Evolutionary conservation across 1,140 invertebrate genomes (phyloP), one percentile per base, ranked within the genome.

Genomic region (Neomicropteryx cornuta): DNA sequence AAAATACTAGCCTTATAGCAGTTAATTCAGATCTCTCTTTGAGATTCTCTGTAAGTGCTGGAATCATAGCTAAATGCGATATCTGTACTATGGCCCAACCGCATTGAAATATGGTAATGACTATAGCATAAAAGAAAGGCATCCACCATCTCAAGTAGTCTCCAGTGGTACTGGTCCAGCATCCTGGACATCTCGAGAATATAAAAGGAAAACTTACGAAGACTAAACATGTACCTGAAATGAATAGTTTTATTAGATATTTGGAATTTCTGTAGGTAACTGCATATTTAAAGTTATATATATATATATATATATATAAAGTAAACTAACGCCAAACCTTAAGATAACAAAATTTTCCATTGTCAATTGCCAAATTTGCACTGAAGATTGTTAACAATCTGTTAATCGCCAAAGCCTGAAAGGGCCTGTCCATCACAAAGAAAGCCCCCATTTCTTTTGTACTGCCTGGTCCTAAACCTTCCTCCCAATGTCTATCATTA

Each of bases 1-100:
- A 21, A 36, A 37, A 31, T 39, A 13, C 39, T 55, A 70, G 83
- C 84, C 85, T 74, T 44, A 81, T 79, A 13, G 84, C 77, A 33
- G 86, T 91, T 28, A 92, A 65, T 49, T 84, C 81, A 3, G 85
- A 74, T 44, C 86, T 71, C 46, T 82, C 73, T 43, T 76, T 60
- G 21, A 76, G 55, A 43, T 73, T 72, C 33, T 73, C 70, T 1
- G 83, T 78, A 31, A 91, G 70, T 34, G 79, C 74, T 5, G 88
- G 85, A 55, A 94, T 91, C 57, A 94, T 77, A 1, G 90, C 83
- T 11, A 94, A 68, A 66, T 94, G 90, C 5, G 87, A 84, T 45
- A 94, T 91, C 69, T 95, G 90, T 5, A 87, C 83, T 5, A 81
- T 67, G 4, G 89, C 88, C 90, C 90, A 94, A 5, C 88, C 88